Base-by-base conservation (phyloP, 2,113 vertebrate species). In the Tetrao urogallus region DNA sequence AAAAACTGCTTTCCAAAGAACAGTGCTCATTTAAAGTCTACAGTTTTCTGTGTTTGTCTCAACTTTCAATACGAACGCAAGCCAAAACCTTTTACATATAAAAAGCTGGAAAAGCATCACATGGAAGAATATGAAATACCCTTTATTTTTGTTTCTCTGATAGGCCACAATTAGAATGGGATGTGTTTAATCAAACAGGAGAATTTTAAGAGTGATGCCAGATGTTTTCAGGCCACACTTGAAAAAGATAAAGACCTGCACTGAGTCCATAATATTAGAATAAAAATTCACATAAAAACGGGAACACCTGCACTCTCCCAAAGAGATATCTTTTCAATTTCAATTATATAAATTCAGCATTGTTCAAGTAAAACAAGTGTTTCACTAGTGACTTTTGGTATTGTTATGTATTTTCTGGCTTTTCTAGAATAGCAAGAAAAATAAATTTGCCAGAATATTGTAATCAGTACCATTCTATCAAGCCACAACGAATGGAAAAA, bases 81-180 rank as follows among this genome's bases (percentile, higher is more conserved):
- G n/a, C 36, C 18, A 76, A 89, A 80, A 72, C 56, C 9, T 52
- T 82, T 48, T 60, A 77, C 10, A 18, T 50, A 32, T 38, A 66
- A 79, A 72, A 79, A 9, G 4, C 50, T n/a, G 58, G 32, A 85
- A 40, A 85, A 85, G 52, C 27, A 77, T 56, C 34, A 43, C 54
- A 81, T 65, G 65, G n/a, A 70, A 74, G 30, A 17, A 24, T 45
- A 61, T 54, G 47, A 91, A 87, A 65, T 61, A 72, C 14, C 30
- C 13, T 79, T 91, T 85, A 61, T 54, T 91, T 95, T 85, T 73
- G 22, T 32, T 89, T 88, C 42, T 72, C 43, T 78, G 36, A 63
- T 52, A 36, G 40, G 36, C 45, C 11, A 19, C 56, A 74, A 69
- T 43, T 79, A 54, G 36, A 88, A 10, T 3, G 2, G 36, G 16